These are phyloP conservation scores for Hanleya hanleyi DNA, from an alignment of 2,888 invertebrate species.

Conservation along the genomic window DNA sequence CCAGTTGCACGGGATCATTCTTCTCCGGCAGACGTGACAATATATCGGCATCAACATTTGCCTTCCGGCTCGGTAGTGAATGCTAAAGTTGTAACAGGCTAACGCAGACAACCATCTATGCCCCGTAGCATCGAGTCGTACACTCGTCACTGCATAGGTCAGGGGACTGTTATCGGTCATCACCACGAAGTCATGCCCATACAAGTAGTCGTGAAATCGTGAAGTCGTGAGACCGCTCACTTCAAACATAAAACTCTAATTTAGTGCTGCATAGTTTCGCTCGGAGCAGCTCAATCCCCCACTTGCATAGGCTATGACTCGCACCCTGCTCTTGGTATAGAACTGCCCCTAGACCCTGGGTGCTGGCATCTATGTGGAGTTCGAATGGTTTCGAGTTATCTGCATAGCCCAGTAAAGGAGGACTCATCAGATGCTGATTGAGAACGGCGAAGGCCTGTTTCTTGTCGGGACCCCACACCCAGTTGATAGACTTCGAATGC, in stretches of 20 bases:
- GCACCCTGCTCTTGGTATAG: neutral
- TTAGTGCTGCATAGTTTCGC: neutral
- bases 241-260: neutral
- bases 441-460: neutral
- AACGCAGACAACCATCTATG: neutral
- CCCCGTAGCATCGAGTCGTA: neutral
- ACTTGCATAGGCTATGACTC: conserved; percentile 2
- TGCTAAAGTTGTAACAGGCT: neutral
- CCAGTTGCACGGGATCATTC: neutral
- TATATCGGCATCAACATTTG: neutral
- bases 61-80: neutral
- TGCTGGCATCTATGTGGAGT: neutral
- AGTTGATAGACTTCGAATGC: neutral
- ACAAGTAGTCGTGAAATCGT: too few relatives aligned
- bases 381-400: neutral
- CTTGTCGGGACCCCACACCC: neutral
- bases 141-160: neutral
- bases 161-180: neutral
- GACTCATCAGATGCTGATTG: neutral
- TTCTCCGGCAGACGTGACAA: neutral
- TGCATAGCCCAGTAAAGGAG: neutral
- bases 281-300: neutral
- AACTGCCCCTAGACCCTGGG: neutral
- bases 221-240: too few relatives aligned
- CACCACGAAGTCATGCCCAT: too few relatives aligned